Percentiles rank a stretch among this genome's conserved stretches.
These are phyloP conservation scores for Bombus vancouverensis DNA, from an alignment of 1,140 invertebrate genomes.

Conservation along the genomic window DNA sequence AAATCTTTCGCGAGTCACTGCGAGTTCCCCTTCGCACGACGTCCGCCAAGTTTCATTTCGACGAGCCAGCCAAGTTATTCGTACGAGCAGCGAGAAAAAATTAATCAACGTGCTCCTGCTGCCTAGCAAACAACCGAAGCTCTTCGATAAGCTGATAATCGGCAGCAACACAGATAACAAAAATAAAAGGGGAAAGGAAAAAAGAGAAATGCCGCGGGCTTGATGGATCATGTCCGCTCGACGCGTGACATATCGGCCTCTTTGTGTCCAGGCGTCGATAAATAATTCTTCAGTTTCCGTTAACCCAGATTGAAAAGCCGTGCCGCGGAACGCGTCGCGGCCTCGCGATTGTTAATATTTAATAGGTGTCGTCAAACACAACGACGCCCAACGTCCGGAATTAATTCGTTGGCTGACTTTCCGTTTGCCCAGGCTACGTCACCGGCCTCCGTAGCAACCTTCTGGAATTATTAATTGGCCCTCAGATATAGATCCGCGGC, in stretches of 20 bases:
- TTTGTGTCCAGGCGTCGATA: slow-evolving; percentile 12
- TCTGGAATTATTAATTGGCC: slow-evolving; percentile 18
- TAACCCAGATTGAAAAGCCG: slow-evolving; percentile 38
- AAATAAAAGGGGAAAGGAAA: neutral
- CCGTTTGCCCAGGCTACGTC: neutral
- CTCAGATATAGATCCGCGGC: neutral
- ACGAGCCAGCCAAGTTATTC: no score
- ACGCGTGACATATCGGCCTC: slow-evolving; percentile 4
- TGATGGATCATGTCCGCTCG: slow-evolving; percentile 9
- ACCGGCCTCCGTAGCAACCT: neutral
- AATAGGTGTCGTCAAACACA: slow-evolving; percentile 22
- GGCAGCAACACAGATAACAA: neutral
- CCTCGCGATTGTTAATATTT: slow-evolving; percentile 22
- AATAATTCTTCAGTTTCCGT: slow-evolving; percentile 32
- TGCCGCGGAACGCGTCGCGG: neutral
- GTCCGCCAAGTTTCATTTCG: no score
- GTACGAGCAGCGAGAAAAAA: no score
- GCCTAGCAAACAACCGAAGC: no score
- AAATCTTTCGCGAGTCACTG: no score
- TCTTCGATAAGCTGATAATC: neutral
- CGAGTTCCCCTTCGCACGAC: no score
- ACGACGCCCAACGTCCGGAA: neutral
- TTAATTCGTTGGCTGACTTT: slow-evolving; percentile 19
- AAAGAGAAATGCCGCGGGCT: neutral
- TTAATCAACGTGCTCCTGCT: neutral